These are phyloP conservation scores for Phrynocephalus guinanensis DNA, from an alignment of 2,797 vertebrate species.

Conservation along the genomic window DNA sequence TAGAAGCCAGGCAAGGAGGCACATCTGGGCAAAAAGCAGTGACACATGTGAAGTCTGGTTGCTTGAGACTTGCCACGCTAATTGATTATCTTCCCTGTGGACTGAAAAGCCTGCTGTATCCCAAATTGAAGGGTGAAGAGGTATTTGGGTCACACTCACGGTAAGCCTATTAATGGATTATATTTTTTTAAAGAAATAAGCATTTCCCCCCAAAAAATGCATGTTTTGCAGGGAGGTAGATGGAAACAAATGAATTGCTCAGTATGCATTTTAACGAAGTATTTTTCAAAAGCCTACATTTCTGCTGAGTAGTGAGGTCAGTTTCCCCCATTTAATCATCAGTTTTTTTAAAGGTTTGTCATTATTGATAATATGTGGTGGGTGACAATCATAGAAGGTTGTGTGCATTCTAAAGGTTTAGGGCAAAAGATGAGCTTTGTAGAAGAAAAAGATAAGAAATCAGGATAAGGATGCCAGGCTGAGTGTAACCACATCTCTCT, in stretches of 20 bases:
- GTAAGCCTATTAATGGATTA: constrained; percentile 32
- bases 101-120: constrained; percentile 4
- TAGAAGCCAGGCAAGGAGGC: neutral
- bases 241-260: constrained; percentile 16
- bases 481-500: neutral
- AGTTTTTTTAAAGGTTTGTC: neutral
- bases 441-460: neutral
- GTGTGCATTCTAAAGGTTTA: neutral
- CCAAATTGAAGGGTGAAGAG: constrained; percentile 14
- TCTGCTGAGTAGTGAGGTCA: constrained; percentile 10
- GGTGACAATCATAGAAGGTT: neutral
- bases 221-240: neutral
- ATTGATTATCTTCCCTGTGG: constrained; percentile 9
- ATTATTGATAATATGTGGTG: neutral
- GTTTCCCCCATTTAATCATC: neutral
- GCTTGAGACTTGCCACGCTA: neutral
- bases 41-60: neutral
- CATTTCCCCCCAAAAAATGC: neutral
- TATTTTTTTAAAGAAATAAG: neutral
- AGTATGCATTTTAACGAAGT: neutral
- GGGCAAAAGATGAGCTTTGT: constrained; percentile 2
- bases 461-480: too few species aligned
- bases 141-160: constrained; percentile 21
- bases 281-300: constrained; percentile 1
- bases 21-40: neutral